Evolutionary conservation across 2,888 invertebrate genomes (phyloP).

Genomic region (Drosophila acutilabella): DNA sequence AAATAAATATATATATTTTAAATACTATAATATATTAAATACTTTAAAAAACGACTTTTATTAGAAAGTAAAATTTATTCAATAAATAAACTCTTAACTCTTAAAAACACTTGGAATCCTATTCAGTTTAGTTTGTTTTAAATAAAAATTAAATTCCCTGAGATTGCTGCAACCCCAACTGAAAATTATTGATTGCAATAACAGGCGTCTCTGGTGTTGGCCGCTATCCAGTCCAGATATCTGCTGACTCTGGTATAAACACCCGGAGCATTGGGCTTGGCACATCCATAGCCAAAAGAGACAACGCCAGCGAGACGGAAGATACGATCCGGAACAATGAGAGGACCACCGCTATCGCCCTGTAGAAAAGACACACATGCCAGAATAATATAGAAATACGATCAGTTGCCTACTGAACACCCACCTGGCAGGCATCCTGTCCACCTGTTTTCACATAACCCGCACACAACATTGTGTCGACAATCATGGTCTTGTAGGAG

Average conservation of each 20-base stretch:
- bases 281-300: slow-evolving; percentile 83
- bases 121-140: not conserved
- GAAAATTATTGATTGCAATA: slow-evolving; percentile 68
- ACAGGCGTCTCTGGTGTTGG: slow-evolving; percentile 80
- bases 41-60: too few species aligned
- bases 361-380: slow-evolving; percentile 29
- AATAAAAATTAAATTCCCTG: not conserved
- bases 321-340: slow-evolving; percentile 76
- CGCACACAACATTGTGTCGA: slow-evolving; percentile 83
- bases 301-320: slow-evolving; percentile 82
- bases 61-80: not conserved
- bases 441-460: slow-evolving; percentile 81
- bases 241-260: slow-evolving; percentile 83
- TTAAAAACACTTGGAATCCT: not conserved
- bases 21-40: too few species aligned
- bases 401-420: slow-evolving; percentile 4
- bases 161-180: not conserved
- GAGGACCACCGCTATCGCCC: slow-evolving; percentile 84
- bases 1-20: too few species aligned
- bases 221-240: slow-evolving; percentile 82
- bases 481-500: slow-evolving; percentile 80
- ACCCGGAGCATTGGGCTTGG: slow-evolving; percentile 82
- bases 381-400: not conserved
- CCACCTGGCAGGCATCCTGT: slow-evolving; percentile 84
- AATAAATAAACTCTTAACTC: not conserved